Conservation (phyloP, 2,888 invertebrate species). For the Erpobdella octoculata region DNA sequence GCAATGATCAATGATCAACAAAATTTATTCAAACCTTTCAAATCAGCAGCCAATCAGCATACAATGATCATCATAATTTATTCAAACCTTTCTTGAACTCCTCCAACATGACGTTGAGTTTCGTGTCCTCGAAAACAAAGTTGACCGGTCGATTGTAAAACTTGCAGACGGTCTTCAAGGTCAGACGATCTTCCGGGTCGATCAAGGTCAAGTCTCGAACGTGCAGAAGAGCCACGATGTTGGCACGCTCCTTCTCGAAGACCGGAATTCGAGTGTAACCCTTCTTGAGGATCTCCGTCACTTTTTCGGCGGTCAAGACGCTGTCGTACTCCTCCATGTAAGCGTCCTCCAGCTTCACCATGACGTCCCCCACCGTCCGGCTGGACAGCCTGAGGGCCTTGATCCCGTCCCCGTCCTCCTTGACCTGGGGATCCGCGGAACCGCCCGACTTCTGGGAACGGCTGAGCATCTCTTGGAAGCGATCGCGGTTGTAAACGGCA, state of each 20-base stretch:
- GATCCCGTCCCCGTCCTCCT: slow-evolving; percentile 59
- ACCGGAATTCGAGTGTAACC: slow-evolving; percentile 92
- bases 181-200: slow-evolving; percentile 94
- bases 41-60: neutral
- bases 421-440: slow-evolving; percentile 53
- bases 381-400: slow-evolving; percentile 89
- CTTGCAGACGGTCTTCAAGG: slow-evolving; percentile 80
- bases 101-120: slow-evolving; percentile 85
- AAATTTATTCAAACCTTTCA: too few species aligned
- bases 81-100: slow-evolving; percentile 84
- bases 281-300: slow-evolving; percentile 87
- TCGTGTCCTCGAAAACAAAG: slow-evolving; percentile 91
- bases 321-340: slow-evolving; percentile 88
- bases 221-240: slow-evolving; percentile 85
- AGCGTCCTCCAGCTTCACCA: slow-evolving; percentile 87
- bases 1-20: too few species aligned
- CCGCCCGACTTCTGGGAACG: slow-evolving; percentile 27
- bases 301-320: slow-evolving; percentile 86
- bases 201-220: slow-evolving; percentile 96
- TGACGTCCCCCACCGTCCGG: slow-evolving; percentile 84
- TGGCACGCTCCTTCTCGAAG: slow-evolving; percentile 68
- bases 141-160: slow-evolving; percentile 87
- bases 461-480: slow-evolving; percentile 80
- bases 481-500: slow-evolving; percentile 87
- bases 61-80: neutral